Evolutionary conservation across 2,113 vertebrate species (phyloP).

Genomic region (Melanerpes aurifrons): DNA sequence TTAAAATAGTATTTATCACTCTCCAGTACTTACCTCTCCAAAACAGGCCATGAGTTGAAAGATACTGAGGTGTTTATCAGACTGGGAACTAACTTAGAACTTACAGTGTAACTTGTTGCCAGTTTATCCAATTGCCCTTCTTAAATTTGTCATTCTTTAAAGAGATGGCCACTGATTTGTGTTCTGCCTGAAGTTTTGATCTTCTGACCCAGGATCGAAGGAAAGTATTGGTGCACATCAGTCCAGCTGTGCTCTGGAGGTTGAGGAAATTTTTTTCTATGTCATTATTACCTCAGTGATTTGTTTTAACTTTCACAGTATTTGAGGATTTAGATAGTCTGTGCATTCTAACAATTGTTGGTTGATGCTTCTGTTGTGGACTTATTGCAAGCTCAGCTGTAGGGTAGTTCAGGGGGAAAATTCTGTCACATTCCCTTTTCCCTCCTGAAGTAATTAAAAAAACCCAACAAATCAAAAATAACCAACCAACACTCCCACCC

Average conservation of each 20-base stretch:
- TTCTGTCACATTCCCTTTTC: neutral
- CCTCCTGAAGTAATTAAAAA: neutral
- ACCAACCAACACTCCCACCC: no score
- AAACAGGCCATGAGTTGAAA: neutral
- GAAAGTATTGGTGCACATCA: neutral
- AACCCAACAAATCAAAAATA: no score
- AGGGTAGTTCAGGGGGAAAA: no score
- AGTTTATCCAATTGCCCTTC: neutral
- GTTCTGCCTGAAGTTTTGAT: neutral
- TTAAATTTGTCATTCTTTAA: neutral
- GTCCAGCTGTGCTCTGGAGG: neutral
- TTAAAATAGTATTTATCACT: neutral
- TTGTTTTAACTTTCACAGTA: neutral
- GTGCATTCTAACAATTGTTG: neutral
- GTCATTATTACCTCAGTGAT: neutral
- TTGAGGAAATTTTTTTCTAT: neutral
- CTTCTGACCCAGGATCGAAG: no score
- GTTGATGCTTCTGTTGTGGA: neutral
- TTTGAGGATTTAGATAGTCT: neutral
- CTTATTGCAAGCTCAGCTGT: neutral
- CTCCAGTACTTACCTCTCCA: neutral
- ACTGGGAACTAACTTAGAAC: neutral
- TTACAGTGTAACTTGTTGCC: neutral
- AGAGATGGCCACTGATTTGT: neutral
- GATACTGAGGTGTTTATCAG: neutral